phyloP scores from a whole-genome alignment of 2,113 vertebrate genomes.

The Toxotes chatareus region DNA sequence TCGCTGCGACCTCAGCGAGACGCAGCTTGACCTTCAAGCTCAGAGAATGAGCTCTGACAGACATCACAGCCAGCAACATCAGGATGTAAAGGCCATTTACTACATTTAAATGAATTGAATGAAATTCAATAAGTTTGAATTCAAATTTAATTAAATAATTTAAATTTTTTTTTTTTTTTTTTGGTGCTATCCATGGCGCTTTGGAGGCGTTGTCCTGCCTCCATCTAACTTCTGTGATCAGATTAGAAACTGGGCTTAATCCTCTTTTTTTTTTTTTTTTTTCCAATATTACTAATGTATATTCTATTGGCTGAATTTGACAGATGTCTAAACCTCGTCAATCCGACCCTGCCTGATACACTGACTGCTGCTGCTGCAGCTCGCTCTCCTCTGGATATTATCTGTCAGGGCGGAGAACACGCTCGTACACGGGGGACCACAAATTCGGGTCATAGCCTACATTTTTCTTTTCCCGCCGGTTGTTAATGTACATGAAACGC shows the following conservation, averaged over 20 bases:
- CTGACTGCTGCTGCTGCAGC: constrained; percentile 5
- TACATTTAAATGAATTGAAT: no score
- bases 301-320: constrained; percentile 48
- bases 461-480: neutral
- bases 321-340: constrained; percentile 58
- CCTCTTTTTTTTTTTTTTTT: neutral
- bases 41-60: neutral
- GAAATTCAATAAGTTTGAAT: no score
- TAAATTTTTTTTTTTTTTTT: neutral
- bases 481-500: neutral
- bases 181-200: constrained; percentile 27
- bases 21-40: neutral
- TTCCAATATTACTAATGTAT: constrained; percentile 45
- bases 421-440: neutral
- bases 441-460: constrained; percentile 1
- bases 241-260: constrained; percentile 53
- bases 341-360: constrained; percentile 4
- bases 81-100: no score
- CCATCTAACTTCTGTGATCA: constrained; percentile 33
- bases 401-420: neutral
- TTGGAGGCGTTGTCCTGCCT: constrained; percentile 14
- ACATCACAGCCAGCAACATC: no score
- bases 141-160: no score
- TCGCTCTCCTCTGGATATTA: neutral
- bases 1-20: no score